A percentile compares a stretch with the other conserved stretches of the same genome.
Evolutionary conservation across 1,140 invertebrate genomes (phyloP).

Genomic region (Drosophila ercepeae): DNA sequence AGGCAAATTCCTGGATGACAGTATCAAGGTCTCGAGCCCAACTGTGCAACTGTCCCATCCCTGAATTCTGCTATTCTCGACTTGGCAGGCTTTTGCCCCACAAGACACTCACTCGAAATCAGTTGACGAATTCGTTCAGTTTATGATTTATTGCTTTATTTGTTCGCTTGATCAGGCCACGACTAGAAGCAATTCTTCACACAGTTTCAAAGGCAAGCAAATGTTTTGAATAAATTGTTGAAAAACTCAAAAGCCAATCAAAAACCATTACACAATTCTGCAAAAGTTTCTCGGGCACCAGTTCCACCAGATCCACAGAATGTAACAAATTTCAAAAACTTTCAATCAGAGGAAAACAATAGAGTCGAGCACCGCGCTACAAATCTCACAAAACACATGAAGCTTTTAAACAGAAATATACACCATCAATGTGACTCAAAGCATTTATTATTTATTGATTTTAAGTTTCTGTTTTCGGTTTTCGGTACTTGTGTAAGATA

Average conservation of each 20-base stretch:
- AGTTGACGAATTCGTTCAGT: conserved; percentile 65
- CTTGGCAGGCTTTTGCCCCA: conserved; percentile 84
- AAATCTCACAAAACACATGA: conserved; percentile 44
- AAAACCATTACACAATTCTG: conserved; percentile 40
- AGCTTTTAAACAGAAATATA: conserved; percentile 34
- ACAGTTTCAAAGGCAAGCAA: conserved; percentile 69
- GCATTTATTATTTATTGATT: conserved; percentile 23
- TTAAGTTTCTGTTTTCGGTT: background rate
- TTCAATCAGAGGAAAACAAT: conserved; percentile 52
- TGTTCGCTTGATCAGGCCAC: conserved; percentile 49
- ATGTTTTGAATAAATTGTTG: conserved; percentile 38
- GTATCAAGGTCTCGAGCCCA: conserved; percentile 34
- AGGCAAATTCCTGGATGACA: conserved; percentile 7
- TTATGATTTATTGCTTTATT: conserved; percentile 47
- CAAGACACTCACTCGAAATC: conserved; percentile 45
- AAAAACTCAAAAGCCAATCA: conserved; percentile 3
- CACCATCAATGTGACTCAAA: conserved; percentile 29
- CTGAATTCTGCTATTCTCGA: conserved; percentile 81
- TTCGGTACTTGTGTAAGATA: conserved; percentile 45
- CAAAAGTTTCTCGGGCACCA: conserved; percentile 64
- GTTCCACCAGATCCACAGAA: conserved; percentile 45
- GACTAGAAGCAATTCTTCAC: conserved; percentile 42
- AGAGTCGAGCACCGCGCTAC: conserved; percentile 64
- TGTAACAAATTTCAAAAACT: conserved; percentile 2
- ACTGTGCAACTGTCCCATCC: conserved; percentile 72